Evolutionary conservation across 1,140 invertebrate species (phyloP), one percentile per base, ranked within the genome.

Genomic region (Papilio dardanus): DNA sequence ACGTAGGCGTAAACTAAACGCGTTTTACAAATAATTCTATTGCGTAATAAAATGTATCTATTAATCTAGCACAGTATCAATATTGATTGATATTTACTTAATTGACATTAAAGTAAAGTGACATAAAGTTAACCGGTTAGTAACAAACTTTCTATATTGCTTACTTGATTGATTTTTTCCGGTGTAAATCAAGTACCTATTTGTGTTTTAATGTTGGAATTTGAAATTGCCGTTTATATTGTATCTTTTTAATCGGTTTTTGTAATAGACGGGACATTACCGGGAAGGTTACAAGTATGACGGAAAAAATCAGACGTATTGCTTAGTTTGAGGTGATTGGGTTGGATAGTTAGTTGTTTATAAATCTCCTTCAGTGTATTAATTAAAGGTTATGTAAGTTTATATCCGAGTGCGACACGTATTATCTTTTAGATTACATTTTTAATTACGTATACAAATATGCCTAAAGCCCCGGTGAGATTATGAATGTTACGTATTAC

Each of bases 401-500:
- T 5, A 19, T 46, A 19, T 16, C 42, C 2, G 50, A 12, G 50
- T 54, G 21, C 14, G 8, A 54, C 2, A 24, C 24, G 2, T 54
- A 12, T 54, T 24, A 54, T 24, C 50, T 58, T 28, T 58, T 58
- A 28, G 21, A 58, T 58, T 62, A 62, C 8, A 62, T 28, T 62
- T 62, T 28, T 62, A 62, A 62, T 62, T 62, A 30, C 24, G 54
- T 62, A 4, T 62, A 12, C 16, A 54, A 54, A 54, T 21, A 30
- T 62, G 14, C 10, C 1, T 62, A 6, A 62, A 62, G 10, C 21
- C 10, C 2, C 24, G 24, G 2, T 62, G 24, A 28, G 10, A 62
- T 62, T 69, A 69, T 24, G 35, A 69, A 69, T 40, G 33, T 62
- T 62, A 62, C 54, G 67, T 69, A 21, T 37, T 12, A 69, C 19